Conservation (phyloP, 2,113 vertebrate genomes). For the Bombycilla garrulus region DNA sequence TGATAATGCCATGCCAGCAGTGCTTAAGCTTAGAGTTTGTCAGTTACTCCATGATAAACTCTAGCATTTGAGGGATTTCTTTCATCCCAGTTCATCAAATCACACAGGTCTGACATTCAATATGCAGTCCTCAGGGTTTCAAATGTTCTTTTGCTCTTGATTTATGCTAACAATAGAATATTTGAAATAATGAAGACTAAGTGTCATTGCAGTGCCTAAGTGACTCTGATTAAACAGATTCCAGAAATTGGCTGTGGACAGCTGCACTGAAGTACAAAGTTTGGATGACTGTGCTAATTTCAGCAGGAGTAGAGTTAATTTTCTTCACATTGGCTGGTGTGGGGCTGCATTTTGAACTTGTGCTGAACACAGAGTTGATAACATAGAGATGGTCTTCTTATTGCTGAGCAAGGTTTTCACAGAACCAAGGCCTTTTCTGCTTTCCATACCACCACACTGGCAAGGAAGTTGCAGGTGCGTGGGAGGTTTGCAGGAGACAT, state of each 20-base stretch:
- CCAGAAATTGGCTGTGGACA: neutral
- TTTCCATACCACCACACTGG: accelerated
- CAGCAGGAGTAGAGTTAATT: neutral
- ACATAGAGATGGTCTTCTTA: neutral
- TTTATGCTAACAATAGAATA: slow-evolving; percentile 17
- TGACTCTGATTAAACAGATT: slow-evolving; percentile 9
- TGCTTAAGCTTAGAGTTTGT: slow-evolving; percentile 61
- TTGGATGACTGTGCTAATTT: neutral
- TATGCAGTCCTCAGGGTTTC: neutral
- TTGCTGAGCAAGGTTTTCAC: neutral
- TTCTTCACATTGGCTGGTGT: neutral
- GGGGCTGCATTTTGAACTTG: neutral
- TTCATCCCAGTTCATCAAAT: slow-evolving; percentile 39
- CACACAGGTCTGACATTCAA: slow-evolving; percentile 7
- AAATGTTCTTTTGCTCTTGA: slow-evolving; percentile 34
- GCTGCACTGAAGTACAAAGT: neutral
- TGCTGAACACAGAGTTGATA: neutral
- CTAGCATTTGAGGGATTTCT: slow-evolving; percentile 5
- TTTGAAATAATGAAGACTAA: slow-evolving; percentile 30
- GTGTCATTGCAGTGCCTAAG: neutral
- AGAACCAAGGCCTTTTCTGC: neutral
- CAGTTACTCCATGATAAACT: slow-evolving; percentile 51
- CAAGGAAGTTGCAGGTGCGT: accelerated
- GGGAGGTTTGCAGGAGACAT: neutral
- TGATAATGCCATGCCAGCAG: slow-evolving; percentile 3